Conservation (phyloP, 2,797 vertebrate genomes). For the Micropoecilia bifurca region DNA sequence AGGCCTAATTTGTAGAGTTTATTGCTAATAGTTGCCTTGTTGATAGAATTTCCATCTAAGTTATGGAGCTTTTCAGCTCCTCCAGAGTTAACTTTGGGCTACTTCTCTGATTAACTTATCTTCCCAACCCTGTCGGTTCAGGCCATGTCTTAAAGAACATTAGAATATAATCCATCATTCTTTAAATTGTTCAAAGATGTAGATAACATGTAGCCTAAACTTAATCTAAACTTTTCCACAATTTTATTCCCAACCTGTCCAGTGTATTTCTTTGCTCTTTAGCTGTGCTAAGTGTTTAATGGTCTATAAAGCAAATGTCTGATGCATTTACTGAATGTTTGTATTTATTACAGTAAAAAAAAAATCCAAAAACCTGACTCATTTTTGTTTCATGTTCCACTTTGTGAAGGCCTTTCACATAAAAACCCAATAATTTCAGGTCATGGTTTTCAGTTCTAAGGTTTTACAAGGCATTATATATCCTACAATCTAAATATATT, state of each 20-base stretch:
- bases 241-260: not conserved
- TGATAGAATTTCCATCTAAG: not conserved
- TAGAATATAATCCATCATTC: not conserved
- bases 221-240: not conserved
- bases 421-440: not conserved
- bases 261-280: not conserved
- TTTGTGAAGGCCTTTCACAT: not conserved
- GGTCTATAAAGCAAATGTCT: not conserved
- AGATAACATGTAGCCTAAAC: not conserved
- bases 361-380: not conserved
- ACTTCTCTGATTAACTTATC: not conserved
- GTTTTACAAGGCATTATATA: not conserved
- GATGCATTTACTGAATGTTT: not conserved
- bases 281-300: not conserved
- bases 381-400: not conserved
- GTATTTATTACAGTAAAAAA: not conserved
- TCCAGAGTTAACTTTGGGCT: not conserved
- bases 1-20: not conserved
- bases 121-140: not conserved
- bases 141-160: not conserved
- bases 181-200: not conserved
- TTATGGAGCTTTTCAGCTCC: not conserved
- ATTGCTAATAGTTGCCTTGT: not conserved
- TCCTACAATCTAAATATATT: constrained; percentile 25
- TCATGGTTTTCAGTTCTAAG: not conserved